Evolutionary conservation across 2,888 invertebrate species (phyloP), one percentile per base, ranked within the genome.

Genomic region (Campoplex nolae): DNA sequence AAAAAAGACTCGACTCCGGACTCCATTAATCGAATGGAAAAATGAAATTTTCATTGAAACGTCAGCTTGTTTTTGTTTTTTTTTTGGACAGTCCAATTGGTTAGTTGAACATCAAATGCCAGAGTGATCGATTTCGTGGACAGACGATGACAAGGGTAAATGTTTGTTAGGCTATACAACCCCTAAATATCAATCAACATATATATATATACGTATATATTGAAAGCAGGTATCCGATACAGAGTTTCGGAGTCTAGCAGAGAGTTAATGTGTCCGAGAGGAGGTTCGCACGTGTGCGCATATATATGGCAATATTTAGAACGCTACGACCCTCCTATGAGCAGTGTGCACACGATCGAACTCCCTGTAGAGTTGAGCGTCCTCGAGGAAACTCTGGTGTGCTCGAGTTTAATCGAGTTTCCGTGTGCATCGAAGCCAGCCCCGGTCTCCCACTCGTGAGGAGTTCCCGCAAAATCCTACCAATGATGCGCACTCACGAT

Each of bases 391-490:
- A 88, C 88, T 89, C 86, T 88, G 70, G 38, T 87, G 82, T 87
- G 54, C 87, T 87, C 71, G 88, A 89, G 89, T 89, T 89, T 90
- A 90, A 89, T 90, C 88, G 89, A 90, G 88, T 90, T 89, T 88
- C 88, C 88, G 82, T 80, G 86, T 80, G 87, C 82, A 84, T 84
- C 86, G 74, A 77, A 23, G 71, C 4, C 58, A 11, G n/a, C 23
- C 56, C 23, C 56, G 9, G 23, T 11, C 28, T 28, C 54, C 65
- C 68, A 75, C 67, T 16, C 62, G 76, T 71, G 32, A 38, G 16
- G 28, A 54, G 77, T 82, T 28, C 51, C 58, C 80, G 76, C 83
- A 86, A 79, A 84, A 68, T 48, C 70, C 83, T 42, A 23, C 54
- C 32, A 28, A 70, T 54, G 74, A 79, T 75, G 70, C 83, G 65